phyloP scores from a whole-genome alignment of 1,140 invertebrate genomes.

The Hycleus phaleratus region DNA sequence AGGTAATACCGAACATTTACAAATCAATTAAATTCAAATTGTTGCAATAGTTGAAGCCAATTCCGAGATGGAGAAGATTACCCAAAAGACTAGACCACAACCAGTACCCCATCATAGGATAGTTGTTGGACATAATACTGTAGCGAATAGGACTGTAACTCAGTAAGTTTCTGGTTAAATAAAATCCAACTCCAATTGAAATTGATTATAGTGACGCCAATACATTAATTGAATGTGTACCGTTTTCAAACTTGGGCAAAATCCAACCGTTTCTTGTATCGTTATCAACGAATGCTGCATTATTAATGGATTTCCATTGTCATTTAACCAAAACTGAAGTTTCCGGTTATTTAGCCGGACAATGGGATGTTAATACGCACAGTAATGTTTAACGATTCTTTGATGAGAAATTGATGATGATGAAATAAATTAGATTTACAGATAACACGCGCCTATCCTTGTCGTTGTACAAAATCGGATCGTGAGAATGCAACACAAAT shows the following conservation, averaged over 20 bases:
- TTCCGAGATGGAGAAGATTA: conserved; percentile 41
- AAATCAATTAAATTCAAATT: not conserved
- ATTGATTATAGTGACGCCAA: conserved; percentile 67
- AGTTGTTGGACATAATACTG: conserved; percentile 60
- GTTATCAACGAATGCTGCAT: conserved; percentile 78
- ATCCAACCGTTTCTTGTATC: conserved; percentile 87
- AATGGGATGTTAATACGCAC: conserved; percentile 90
- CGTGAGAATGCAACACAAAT: conserved; percentile 61
- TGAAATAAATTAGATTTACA: conserved; percentile 56
- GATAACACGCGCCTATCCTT: conserved; percentile 85
- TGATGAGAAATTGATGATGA: not conserved
- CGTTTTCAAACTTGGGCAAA: conserved; percentile 79
- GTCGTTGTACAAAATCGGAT: conserved; percentile 72
- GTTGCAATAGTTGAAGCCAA: not conserved
- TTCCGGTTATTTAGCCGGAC: conserved; percentile 87
- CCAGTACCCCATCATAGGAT: conserved; percentile 49
- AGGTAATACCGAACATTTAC: conserved; percentile 1
- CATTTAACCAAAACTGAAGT: conserved; percentile 88
- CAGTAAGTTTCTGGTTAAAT: conserved; percentile 49
- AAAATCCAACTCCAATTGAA: not conserved
- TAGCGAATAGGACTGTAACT: conserved; percentile 59
- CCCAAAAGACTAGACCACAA: conserved; percentile 24
- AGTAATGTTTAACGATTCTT: conserved; percentile 52
- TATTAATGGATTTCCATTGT: conserved; percentile 89
- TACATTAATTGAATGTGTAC: conserved; percentile 78